Conservation (phyloP, 2,113 vertebrate genomes). For the Podarcis raffonei region DNA sequence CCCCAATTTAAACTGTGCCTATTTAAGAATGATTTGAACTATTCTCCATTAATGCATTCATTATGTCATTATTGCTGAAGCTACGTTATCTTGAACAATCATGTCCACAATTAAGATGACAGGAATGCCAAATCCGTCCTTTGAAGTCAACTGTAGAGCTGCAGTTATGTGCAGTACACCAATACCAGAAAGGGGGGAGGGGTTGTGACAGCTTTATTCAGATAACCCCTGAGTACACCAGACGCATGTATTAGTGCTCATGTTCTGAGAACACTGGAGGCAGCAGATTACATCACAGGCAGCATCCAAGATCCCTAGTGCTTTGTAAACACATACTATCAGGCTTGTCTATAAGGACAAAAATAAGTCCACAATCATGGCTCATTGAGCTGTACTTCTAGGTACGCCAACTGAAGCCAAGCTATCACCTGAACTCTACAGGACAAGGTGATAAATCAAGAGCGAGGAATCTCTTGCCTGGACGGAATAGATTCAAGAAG, state of each 20-base stretch:
- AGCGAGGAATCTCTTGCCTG: constrained; percentile 13
- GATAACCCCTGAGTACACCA: background rate
- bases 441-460: background rate
- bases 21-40: constrained; percentile 20
- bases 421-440: background rate
- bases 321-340: background rate
- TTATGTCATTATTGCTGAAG: constrained; percentile 1
- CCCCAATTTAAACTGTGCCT: constrained; percentile 31
- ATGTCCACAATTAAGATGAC: background rate
- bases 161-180: background rate
- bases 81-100: constrained; percentile 15
- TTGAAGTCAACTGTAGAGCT: background rate
- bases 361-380: background rate
- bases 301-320: background rate
- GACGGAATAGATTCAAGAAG: constrained; percentile 8
- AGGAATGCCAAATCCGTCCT: background rate
- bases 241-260: background rate
- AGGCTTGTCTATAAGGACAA: background rate
- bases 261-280: constrained; percentile 5
- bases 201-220: rapidly evolving
- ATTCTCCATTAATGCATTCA: background rate
- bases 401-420: background rate
- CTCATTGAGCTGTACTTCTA: constrained; percentile 24
- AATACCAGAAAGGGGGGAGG: background rate
- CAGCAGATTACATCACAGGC: background rate